Evolutionary conservation across 2,797 vertebrate genomes (phyloP).

Genomic region (Fistularia commersonii): DNA sequence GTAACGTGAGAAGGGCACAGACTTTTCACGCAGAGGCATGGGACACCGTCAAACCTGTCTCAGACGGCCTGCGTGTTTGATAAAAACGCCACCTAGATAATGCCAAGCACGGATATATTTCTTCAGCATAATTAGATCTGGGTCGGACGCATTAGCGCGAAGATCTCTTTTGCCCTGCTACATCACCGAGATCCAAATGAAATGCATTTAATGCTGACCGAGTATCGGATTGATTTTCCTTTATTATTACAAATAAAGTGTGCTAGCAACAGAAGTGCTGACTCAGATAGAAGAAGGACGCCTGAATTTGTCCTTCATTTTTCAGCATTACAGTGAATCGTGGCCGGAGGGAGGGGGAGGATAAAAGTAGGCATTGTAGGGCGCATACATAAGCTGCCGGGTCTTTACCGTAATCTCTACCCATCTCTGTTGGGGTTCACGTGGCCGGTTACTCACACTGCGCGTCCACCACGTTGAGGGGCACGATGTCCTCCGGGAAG

Average conservation of each 20-base stretch:
- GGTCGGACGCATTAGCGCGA: slow-evolving; percentile 22
- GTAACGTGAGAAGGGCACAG: slow-evolving; percentile 1
- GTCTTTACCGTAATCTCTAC: slow-evolving; percentile 8
- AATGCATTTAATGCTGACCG: slow-evolving; percentile 48
- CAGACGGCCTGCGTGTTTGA: no score
- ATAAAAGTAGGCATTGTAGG: no score
- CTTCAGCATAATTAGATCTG: slow-evolving; percentile 18
- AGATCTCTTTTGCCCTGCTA: slow-evolving; percentile 39
- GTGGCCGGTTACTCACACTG: slow-evolving; percentile 84
- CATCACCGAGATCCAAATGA: slow-evolving; percentile 46
- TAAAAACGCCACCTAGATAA: slow-evolving; percentile 62
- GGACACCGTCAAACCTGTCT: no score
- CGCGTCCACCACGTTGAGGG: slow-evolving; percentile 87
- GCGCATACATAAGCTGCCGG: no score
- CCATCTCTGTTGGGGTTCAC: slow-evolving; percentile 1
- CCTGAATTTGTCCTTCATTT: slow-evolving; percentile 16
- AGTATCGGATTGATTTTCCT: slow-evolving; percentile 47
- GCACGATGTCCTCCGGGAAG: slow-evolving; percentile 91
- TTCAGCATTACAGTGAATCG: no score
- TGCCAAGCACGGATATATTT: slow-evolving; percentile 8
- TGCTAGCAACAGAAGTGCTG: slow-evolving; percentile 30
- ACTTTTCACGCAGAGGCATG: no score
- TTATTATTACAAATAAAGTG: slow-evolving; percentile 27
- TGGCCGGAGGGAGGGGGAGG: no score
- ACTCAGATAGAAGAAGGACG: slow-evolving; percentile 9